Conservation (phyloP, 2,888 invertebrate genomes). For the Mythimna ferrago region DNA sequence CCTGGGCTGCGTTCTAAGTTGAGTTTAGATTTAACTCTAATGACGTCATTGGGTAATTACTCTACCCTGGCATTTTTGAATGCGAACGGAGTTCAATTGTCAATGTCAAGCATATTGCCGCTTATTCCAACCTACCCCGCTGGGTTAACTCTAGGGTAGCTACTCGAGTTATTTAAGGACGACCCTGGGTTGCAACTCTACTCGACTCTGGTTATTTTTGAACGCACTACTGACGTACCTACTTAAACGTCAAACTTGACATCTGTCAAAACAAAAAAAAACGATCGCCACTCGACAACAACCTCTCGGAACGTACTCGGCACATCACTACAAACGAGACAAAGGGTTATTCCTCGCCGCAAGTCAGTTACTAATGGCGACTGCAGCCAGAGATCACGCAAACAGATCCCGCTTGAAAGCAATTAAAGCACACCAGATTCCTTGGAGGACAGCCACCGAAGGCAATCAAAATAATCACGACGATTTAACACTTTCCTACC, state of each 20-base stretch:
- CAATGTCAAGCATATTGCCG: too few species aligned
- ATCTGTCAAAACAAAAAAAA: constrained; percentile 12
- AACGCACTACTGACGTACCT: too few species aligned
- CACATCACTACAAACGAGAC: constrained; percentile 72
- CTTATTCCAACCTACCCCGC: too few species aligned
- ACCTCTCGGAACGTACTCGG: not conserved
- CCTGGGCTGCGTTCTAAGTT: too few species aligned
- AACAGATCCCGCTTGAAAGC: constrained; percentile 71
- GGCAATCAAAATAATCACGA: constrained; percentile 81
- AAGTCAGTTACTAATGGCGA: constrained; percentile 85
- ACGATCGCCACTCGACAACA: not conserved
- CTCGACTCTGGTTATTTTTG: too few species aligned
- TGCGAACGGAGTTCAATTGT: too few species aligned
- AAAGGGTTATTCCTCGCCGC: constrained; percentile 75
- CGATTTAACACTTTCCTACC: constrained; percentile 87
- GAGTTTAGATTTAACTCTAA: too few species aligned
- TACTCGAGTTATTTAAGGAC: too few species aligned
- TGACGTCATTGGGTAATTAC: too few species aligned
- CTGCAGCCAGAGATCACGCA: constrained; percentile 64
- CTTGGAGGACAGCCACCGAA: constrained; percentile 78
- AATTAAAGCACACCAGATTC: constrained; percentile 85
- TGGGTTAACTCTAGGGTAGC: too few species aligned
- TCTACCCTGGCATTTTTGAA: too few species aligned
- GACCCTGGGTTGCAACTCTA: too few species aligned
- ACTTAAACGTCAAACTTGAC: not conserved